Percentiles rank a stretch among this genome's conserved stretches.
phyloP scores from a whole-genome alignment of 37 sponge, comb jelly and placozoan genomes.

The Chondrilla cf. caribensis region DNA sequence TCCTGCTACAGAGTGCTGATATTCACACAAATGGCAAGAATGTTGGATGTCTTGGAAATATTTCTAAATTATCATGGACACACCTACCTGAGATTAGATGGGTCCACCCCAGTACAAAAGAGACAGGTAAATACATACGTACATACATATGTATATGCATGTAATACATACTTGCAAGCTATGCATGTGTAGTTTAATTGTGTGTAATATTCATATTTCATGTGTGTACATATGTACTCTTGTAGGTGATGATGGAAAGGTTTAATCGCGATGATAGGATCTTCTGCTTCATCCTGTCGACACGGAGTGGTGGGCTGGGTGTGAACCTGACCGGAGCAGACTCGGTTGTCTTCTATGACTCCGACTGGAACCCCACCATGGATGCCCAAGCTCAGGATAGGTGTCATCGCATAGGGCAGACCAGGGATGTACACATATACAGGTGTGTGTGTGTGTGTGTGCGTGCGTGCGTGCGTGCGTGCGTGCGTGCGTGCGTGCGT shows the following conservation, averaged over 20 bases:
- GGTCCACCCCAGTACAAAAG: conserved; percentile 80
- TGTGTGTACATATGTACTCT: not conserved
- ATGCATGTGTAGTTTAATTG: too few species aligned
- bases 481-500: not conserved
- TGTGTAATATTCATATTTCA: too few species aligned
- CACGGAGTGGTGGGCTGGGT: conserved; percentile 96
- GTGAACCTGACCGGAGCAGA: conserved; percentile 99
- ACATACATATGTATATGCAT: not conserved
- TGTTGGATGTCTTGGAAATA: conserved; percentile 93
- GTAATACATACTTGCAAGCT: not conserved
- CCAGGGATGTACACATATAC: conserved; percentile 98
- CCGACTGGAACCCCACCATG: conserved; percentile 99
- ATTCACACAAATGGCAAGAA: conserved; percentile 98
- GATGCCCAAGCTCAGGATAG: conserved; percentile 99
- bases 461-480: not conserved
- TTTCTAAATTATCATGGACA: conserved; percentile 98
- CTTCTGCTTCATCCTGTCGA: conserved; percentile 99
- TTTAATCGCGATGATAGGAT: conserved; percentile 92
- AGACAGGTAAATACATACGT: conserved; percentile 70
- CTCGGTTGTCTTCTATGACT: conserved; percentile 98
- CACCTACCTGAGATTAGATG: conserved; percentile 94
- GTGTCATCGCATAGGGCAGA: conserved; percentile 99
- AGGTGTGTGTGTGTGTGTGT: conserved; percentile 44
- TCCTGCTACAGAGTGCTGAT: conserved; percentile 85
- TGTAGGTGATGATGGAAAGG: conserved; percentile 89